Conservation (phyloP, 2,113 vertebrate genomes). For the Petrocephalus zakoni region DNA sequence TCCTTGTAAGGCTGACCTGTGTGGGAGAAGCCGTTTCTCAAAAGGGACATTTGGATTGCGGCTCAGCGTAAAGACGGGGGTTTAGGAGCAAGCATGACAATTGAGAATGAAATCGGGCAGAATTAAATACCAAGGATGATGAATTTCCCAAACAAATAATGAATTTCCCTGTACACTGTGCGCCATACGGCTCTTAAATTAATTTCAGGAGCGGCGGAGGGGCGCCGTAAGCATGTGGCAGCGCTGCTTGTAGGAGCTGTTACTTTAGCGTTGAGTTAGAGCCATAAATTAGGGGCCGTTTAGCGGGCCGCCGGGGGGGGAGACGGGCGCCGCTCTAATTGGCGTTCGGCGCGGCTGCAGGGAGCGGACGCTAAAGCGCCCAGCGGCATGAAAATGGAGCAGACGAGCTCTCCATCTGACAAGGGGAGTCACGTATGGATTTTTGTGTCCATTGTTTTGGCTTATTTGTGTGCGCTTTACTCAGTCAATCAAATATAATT, state of each 20-base stretch:
- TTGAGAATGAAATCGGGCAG: neutral
- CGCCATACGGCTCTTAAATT: neutral
- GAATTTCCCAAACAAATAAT: neutral
- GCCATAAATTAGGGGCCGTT: conserved; percentile 99
- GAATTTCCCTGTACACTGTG: neutral
- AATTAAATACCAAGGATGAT: neutral
- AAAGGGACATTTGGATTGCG: neutral
- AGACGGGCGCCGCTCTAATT: conserved; percentile 88
- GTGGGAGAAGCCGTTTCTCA: neutral
- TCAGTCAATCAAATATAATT: conserved; percentile 99
- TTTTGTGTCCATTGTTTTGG: conserved; percentile 99
- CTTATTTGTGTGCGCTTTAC: conserved; percentile 99
- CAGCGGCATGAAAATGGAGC: conserved; percentile 78
- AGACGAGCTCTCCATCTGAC: conserved; percentile 87
- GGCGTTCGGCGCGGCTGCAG: conserved; percentile 78
- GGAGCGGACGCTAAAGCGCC: conserved; percentile 77
- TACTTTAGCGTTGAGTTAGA: conserved; percentile 85
- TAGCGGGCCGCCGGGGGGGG: conserved; percentile 86
- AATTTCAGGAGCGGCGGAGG: neutral
- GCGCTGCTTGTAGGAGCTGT: conserved; percentile 53
- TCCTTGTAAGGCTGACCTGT: neutral
- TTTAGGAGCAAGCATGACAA: neutral
- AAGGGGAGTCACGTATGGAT: conserved; percentile 97
- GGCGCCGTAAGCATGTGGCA: neutral
- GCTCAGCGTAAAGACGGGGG: neutral